Conservation (phyloP, 2,888 invertebrate species). For the Serripes groenlandicus region DNA sequence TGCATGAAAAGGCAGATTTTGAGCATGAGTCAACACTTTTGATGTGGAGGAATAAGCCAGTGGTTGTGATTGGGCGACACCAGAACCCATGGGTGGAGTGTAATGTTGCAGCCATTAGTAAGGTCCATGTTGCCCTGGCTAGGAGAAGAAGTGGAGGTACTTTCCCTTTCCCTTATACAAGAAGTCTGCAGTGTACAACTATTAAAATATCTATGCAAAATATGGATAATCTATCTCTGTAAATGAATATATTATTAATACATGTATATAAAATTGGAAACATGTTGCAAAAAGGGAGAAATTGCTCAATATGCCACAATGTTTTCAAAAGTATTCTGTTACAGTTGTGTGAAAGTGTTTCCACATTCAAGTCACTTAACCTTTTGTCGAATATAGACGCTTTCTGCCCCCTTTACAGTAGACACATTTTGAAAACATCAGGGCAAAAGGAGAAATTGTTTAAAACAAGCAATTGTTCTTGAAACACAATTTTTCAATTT, state of each 20-base stretch:
- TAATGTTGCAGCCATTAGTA: slow-evolving; percentile 90
- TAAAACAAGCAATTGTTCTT: too few relatives aligned
- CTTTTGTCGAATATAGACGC: too few relatives aligned
- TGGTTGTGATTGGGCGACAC: slow-evolving; percentile 98
- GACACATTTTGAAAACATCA: too few relatives aligned
- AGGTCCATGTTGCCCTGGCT: slow-evolving; percentile 92
- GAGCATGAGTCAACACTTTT: slow-evolving; percentile 92
- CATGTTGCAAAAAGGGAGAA: too few relatives aligned
- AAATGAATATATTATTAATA: too few relatives aligned
- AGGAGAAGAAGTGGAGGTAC: slow-evolving; percentile 94
- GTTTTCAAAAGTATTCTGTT: not conserved
- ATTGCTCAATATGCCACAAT: not conserved
- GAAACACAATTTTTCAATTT: too few relatives aligned
- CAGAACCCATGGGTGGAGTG: slow-evolving; percentile 99
- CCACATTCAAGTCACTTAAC: too few relatives aligned
- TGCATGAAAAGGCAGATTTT: slow-evolving; percentile 95
- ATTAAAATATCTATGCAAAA: not conserved
- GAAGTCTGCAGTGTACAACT: not conserved
- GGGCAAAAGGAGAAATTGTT: too few relatives aligned
- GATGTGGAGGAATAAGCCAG: slow-evolving; percentile 97
- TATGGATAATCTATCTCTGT: too few relatives aligned
- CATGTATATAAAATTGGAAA: too few relatives aligned
- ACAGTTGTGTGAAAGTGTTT: too few relatives aligned
- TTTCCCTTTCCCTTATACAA: not conserved
- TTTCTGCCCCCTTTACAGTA: too few relatives aligned